Evolutionary conservation across 1,140 invertebrate genomes (phyloP), one percentile per base, ranked within the genome.

Genomic region (Ceratosolen fusciceps): DNA sequence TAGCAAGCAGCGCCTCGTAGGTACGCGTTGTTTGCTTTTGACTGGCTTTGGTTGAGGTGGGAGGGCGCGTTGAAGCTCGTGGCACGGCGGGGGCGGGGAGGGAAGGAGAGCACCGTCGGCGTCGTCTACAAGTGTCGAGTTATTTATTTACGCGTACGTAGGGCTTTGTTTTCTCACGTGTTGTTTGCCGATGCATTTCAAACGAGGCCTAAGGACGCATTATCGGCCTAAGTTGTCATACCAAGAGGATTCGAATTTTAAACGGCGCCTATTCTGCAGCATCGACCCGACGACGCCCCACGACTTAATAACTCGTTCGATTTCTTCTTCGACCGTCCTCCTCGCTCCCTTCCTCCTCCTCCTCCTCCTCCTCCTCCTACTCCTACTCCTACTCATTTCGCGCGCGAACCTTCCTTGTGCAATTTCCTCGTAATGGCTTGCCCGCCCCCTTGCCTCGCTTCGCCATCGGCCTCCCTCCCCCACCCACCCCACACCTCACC

Each of bases 351-450:
- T 31, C 26, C 39, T 43, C 39, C 39, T 43, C 39, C 39, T 43
- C 39, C 12, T 43, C 12, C 39, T 43, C 39, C 39, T 43, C 39
- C 5, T 43, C 12, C 5, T 7, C 39, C 12, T 43, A 49, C 73
- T 75, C 10, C 24, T 26, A 34, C n/a, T 65, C 31, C 26, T 21
- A 14, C 29, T 9, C 37, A 8, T 39, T 54, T 72, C 12, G 1
- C n/a, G 39, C 67, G 1, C 4, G 1, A 29, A 7, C 39, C 16
- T n/a, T 21, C 12, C 34, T 12, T 60, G 21, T 12, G 16, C 71
- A 43, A 43, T 54, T 68, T 68, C 54, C 29, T 76, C 62, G 49
- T 5, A 62, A 47, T 31, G 43, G 67, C n/a, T n/a, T n/a, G n/a
- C n/a, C n/a, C n/a, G n/a, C n/a, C n/a, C n/a, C n/a, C n/a, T n/a